phyloP scores from a whole-genome alignment of 2,888 invertebrate genomes.

The Idaea biselata region DNA sequence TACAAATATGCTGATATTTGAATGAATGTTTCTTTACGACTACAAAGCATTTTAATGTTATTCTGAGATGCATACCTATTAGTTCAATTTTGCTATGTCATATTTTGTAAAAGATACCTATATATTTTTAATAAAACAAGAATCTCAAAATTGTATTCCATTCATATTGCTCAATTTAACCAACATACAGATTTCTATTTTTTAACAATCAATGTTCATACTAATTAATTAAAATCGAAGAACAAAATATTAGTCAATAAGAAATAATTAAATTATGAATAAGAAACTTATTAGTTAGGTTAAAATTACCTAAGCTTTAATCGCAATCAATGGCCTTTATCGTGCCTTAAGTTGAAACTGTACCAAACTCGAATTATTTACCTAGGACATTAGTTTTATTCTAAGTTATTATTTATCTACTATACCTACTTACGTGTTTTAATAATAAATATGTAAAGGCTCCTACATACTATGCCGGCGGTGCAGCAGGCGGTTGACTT shows the following conservation, averaged over 20 bases:
- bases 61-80: no score
- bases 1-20: no score
- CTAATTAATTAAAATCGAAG: background rate
- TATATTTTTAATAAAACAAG: no score
- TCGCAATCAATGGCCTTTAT: constrained; percentile 63
- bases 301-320: constrained; percentile 62
- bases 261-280: background rate
- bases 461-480: no score
- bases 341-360: constrained; percentile 72
- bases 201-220: background rate
- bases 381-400: constrained; percentile 7
- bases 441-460: background rate
- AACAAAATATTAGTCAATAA: background rate
- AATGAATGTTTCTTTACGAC: no score
- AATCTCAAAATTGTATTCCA: background rate
- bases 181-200: background rate
- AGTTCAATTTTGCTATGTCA: no score
- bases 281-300: background rate
- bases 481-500: no score
- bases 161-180: background rate
- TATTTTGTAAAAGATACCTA: no score
- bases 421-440: background rate
- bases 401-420: background rate
- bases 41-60: no score
- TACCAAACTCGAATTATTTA: constrained; percentile 71